Conservation (phyloP, 1,140 invertebrate genomes). For the Bombus breviceps region DNA sequence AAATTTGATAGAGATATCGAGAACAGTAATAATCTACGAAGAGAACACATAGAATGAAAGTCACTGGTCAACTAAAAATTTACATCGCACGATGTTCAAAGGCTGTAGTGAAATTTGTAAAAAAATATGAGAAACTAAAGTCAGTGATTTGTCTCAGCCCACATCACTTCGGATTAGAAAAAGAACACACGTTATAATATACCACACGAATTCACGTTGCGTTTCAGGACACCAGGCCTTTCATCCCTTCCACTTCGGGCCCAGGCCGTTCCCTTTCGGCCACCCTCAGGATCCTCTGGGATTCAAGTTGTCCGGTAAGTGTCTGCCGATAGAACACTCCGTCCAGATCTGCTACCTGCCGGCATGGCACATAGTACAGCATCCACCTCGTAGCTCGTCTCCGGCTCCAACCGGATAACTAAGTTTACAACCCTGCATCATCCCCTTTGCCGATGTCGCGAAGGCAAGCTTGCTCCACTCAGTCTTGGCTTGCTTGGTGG, state of each 20-base stretch:
- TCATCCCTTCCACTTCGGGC: conserved; percentile 93
- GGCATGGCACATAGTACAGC: background rate
- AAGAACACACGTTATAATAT: background rate
- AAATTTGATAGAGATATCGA: background rate
- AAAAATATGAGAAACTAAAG: background rate
- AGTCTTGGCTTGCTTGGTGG: conserved; percentile 66
- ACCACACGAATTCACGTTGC: conserved; percentile 57
- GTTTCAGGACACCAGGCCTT: conserved; percentile 90
- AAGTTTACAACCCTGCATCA: conserved; percentile 73
- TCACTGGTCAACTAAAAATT: too few species aligned
- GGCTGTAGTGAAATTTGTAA: background rate
- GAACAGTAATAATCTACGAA: background rate
- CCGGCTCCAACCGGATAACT: conserved; percentile 74
- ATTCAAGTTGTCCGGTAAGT: conserved; percentile 92
- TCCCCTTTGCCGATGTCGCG: conserved; percentile 9
- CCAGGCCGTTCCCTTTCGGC: conserved; percentile 90
- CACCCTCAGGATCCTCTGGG: conserved; percentile 90
- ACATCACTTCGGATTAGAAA: background rate
- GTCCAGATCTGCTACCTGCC: conserved; percentile 6
- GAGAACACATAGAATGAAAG: too few species aligned
- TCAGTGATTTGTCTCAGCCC: background rate
- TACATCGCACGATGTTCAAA: too few species aligned
- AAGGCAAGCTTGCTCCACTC: conserved; percentile 31
- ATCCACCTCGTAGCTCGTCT: conserved; percentile 43
- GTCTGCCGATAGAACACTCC: conserved; percentile 29